phyloP scores from a whole-genome alignment of 1,140 invertebrate species.

The Coenobita brevimanus region DNA sequence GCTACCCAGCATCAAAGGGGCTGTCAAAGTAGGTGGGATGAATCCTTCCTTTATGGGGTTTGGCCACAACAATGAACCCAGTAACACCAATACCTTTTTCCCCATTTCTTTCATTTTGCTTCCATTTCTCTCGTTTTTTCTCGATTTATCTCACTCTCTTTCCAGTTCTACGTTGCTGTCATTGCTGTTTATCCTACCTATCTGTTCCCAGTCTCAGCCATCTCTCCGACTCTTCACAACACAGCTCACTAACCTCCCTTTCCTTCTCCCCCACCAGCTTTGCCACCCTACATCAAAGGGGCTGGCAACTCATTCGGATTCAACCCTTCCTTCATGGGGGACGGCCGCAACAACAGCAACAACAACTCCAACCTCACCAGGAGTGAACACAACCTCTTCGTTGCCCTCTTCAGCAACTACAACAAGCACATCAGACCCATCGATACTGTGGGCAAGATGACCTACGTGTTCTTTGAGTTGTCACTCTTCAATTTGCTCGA shows the following conservation, averaged over 20 bases:
- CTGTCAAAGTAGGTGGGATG: too few relatives aligned
- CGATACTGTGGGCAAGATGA: conserved; percentile 2
- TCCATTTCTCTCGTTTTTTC: too few relatives aligned
- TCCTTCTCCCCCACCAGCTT: background rate
- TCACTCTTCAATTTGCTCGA: conserved; percentile 46
- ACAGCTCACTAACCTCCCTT: background rate
- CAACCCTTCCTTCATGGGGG: too few relatives aligned
- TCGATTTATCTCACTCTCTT: too few relatives aligned
- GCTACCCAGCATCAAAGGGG: too few relatives aligned
- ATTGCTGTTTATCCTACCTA: background rate
- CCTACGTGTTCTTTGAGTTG: conserved; percentile 38
- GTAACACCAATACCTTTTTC: too few relatives aligned
- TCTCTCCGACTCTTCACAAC: background rate
- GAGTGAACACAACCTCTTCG: conserved; percentile 41
- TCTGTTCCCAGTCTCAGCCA: background rate
- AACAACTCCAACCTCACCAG: background rate
- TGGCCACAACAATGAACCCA: too few relatives aligned
- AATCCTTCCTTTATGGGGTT: too few relatives aligned
- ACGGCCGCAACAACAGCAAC: background rate
- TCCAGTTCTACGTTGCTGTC: background rate
- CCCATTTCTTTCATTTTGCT: too few relatives aligned
- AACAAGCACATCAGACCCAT: conserved; percentile 55
- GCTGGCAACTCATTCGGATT: too few relatives aligned
- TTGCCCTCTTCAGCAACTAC: conserved; percentile 45
- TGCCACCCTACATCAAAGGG: background rate